Evolutionary conservation across 1,140 invertebrate species (phyloP).

Genomic region (Rhopalosiphum maidis): DNA sequence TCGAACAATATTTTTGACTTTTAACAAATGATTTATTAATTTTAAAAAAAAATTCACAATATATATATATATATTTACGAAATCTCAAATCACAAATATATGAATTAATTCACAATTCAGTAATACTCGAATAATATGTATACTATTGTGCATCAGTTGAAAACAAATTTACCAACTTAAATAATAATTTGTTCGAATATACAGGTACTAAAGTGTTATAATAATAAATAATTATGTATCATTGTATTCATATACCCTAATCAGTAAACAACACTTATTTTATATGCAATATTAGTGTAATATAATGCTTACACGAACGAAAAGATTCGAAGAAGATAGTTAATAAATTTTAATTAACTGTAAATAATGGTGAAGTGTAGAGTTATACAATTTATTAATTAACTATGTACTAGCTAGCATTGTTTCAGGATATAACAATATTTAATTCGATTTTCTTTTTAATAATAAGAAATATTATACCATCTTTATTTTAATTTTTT

Average conservation of each 20-base stretch:
- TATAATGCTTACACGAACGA: background rate
- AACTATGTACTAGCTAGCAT: background rate
- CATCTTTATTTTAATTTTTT: background rate
- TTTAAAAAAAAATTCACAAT: background rate
- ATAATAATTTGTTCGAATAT: background rate
- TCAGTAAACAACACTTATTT: background rate
- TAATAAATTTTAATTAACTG: background rate
- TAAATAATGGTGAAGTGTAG: background rate
- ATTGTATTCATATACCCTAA: background rate
- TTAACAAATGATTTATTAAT: background rate
- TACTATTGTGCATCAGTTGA: background rate
- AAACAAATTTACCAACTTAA: background rate
- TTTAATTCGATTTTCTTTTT: background rate
- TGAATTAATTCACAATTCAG: background rate
- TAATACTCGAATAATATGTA: background rate
- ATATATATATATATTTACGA: background rate
- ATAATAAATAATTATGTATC: background rate
- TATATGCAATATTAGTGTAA: background rate
- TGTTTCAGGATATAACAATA: background rate
- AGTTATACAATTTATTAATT: background rate
- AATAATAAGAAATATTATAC: background rate
- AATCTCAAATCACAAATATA: background rate
- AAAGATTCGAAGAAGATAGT: background rate
- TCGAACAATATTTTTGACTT: background rate
- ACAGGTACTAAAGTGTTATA: background rate